Conservation (phyloP, 2,888 invertebrate genomes). For the Papilio elwesi region DNA sequence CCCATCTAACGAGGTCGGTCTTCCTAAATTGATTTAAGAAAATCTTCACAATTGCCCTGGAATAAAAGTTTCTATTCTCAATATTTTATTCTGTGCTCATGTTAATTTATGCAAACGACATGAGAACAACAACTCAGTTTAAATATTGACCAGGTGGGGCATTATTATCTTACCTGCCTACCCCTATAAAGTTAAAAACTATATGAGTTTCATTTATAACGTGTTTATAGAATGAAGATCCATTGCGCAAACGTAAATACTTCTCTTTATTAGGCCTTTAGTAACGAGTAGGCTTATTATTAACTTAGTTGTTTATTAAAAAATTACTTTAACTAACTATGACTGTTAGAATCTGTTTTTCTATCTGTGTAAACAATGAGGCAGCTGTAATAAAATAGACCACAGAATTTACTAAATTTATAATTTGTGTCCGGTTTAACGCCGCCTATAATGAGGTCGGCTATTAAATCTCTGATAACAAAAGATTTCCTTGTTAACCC, state of each 20-base stretch:
- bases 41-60: constrained; percentile 1
- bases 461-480: not conserved
- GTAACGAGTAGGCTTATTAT: too few species aligned
- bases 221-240: not conserved
- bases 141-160: not conserved
- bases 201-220: not conserved
- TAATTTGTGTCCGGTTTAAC: constrained; percentile 4
- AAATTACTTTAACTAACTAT: too few species aligned
- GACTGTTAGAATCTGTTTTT: too few species aligned
- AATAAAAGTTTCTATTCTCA: not conserved
- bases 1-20: constrained; percentile 20
- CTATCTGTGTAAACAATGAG: not conserved
- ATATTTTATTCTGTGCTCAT: not conserved
- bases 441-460: not conserved
- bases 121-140: not conserved
- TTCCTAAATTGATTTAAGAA: constrained; percentile 24
- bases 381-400: not conserved
- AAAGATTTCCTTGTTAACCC: constrained; percentile 1
- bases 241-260: not conserved
- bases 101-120: too few species aligned
- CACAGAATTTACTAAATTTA: not conserved
- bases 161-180: too few species aligned
- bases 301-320: too few species aligned
- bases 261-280: not conserved
- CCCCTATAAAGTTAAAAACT: not conserved